Evolutionary conservation across 1,140 invertebrate genomes (phyloP).

Genomic region (Drosophila prosaltans): DNA sequence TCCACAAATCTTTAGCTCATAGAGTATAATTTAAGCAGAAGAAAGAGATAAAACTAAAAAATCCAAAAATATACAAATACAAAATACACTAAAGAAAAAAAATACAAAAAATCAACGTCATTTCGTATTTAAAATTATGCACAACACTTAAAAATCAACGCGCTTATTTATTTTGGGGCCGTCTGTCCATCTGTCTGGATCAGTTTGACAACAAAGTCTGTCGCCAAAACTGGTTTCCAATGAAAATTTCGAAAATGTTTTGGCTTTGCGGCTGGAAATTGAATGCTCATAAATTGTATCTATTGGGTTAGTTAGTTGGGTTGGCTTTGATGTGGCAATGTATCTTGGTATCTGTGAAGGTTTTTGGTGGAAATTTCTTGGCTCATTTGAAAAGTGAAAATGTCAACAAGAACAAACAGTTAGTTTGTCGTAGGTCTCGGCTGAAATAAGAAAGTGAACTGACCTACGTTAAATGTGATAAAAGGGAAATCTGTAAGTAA

Average conservation of each 20-base stretch:
- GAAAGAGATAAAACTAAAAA: constrained; percentile 22
- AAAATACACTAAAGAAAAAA: not conserved
- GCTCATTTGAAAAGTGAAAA: constrained; percentile 60
- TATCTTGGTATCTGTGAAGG: constrained; percentile 23
- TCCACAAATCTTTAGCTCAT: constrained; percentile 52
- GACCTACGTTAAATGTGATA: constrained; percentile 29
- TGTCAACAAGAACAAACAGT: constrained; percentile 49
- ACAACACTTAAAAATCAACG: constrained; percentile 81
- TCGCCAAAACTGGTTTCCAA: constrained; percentile 66
- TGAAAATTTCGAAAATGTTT: constrained; percentile 77
- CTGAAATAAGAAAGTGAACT: constrained; percentile 38
- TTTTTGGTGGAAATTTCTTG: constrained; percentile 34
- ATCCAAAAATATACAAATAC: constrained; percentile 22
- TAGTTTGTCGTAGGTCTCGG: constrained; percentile 71
- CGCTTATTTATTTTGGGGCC: constrained; percentile 63
- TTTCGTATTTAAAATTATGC: constrained; percentile 78
- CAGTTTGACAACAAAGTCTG: constrained; percentile 70
- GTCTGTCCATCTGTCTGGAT: constrained; percentile 56
- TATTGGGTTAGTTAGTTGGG: constrained; percentile 38
- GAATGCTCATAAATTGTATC: constrained; percentile 70
- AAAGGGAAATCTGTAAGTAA: constrained; percentile 18
- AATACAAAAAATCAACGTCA: constrained; percentile 7
- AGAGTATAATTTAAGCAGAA: constrained; percentile 59
- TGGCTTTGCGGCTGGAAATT: constrained; percentile 49
- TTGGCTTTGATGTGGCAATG: constrained; percentile 59